These are phyloP conservation scores for Thumatha senex DNA, from an alignment of 2,888 invertebrate genomes.

Conservation along the genomic window DNA sequence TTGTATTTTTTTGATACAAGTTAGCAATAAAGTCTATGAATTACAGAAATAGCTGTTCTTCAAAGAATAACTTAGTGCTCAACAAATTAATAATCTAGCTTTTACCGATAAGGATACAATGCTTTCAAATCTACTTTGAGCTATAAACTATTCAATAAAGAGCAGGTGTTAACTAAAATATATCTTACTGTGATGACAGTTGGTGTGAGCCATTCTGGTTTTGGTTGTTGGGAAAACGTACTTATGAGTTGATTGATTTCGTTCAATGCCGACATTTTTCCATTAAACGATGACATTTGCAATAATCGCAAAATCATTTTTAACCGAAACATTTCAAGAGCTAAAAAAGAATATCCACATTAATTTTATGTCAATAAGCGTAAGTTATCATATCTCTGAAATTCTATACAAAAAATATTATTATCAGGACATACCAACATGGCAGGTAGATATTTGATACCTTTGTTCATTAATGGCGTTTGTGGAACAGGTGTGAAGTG, in stretches of 20 bases:
- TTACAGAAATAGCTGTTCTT: no score
- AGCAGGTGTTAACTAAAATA: not conserved
- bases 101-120: no score
- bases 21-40: no score
- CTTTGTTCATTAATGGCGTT: not conserved
- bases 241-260: constrained; percentile 98
- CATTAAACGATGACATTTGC: constrained; percentile 98
- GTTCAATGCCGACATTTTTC: constrained; percentile 99
- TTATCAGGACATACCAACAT: not conserved
- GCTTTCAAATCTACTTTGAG: no score
- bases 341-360: constrained; percentile 55
- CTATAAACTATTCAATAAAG: no score
- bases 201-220: constrained; percentile 96
- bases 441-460: not conserved
- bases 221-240: constrained; percentile 95
- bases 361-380: not conserved
- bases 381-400: not conserved
- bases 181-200: constrained; percentile 94
- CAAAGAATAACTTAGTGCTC: no score
- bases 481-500: not conserved
- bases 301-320: constrained; percentile 97
- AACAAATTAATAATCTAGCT: no score
- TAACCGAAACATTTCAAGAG: constrained; percentile 96
- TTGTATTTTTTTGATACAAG: not conserved
- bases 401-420: not conserved